A percentile compares a stretch with the other conserved stretches of the same genome.
These are phyloP conservation scores for Rattus norvegicus DNA, from an alignment of 2,113 vertebrate species.

Conservation along the genomic window GRCr8 NC_086023.1:108846001-108846500, in stretches of 20 bases:
- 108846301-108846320: slow-evolving; percentile 27
- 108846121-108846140: background rate
- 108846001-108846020: slow-evolving; percentile 17
- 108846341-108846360: slow-evolving; percentile 38
- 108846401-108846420: slow-evolving; percentile 4
- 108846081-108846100: slow-evolving; percentile 7
- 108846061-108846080: background rate
- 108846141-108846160: slow-evolving; percentile 10
- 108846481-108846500: slow-evolving; percentile 31
- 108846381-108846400: slow-evolving; percentile 35
- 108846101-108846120: background rate
- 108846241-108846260: background rate
- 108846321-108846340: slow-evolving; percentile 35
- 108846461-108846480: slow-evolving; percentile 33
- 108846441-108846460: slow-evolving; percentile 49
- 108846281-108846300: background rate
- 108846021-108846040: background rate
- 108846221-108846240: slow-evolving; percentile 40
- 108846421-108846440: slow-evolving; percentile 46
- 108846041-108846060: background rate
- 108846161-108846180: background rate
- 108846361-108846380: slow-evolving; percentile 37
- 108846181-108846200: background rate
- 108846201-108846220: background rate
- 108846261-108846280: slow-evolving; percentile 10